Percentiles rank a stretch among this genome's conserved stretches.
phyloP scores from a whole-genome alignment of 2,888 invertebrate genomes.

The Exocentrus adspersus region DNA sequence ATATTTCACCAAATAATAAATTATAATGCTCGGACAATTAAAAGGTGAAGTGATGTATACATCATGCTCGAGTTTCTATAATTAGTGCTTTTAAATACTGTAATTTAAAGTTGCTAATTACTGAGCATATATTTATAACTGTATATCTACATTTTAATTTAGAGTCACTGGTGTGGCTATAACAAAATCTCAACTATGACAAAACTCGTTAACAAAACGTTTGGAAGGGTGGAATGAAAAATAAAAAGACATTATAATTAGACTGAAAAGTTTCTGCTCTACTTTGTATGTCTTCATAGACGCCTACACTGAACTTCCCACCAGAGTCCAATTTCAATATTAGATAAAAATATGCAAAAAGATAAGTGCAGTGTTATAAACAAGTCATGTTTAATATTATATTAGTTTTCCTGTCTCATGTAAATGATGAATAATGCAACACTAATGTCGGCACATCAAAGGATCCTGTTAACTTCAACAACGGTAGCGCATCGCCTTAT shows the following conservation, averaged over 20 bases:
- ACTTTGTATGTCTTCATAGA: not conserved
- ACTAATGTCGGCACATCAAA: constrained; percentile 8
- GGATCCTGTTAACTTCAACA: constrained; percentile 8
- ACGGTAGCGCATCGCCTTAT: not conserved
- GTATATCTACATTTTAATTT: no score
- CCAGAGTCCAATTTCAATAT: no score
- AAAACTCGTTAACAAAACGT: no score
- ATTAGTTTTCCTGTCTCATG: not conserved
- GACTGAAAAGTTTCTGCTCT: no score
- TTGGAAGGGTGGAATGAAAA: no score
- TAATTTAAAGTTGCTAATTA: not conserved
- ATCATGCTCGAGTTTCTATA: not conserved
- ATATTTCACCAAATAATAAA: constrained; percentile 37
- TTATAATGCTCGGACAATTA: constrained; percentile 21
- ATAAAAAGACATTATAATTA: no score
- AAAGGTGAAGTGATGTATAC: constrained; percentile 22
- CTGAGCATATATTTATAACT: not conserved
- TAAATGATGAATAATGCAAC: constrained; percentile 20
- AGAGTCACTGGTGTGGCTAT: no score
- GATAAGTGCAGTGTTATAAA: no score
- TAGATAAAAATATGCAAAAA: no score
- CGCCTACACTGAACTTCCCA: no score
- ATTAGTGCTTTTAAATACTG: not conserved
- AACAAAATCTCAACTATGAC: no score
- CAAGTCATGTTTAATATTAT: not conserved